These are phyloP conservation scores for Bujurquina vittata DNA, from an alignment of 2,113 vertebrate genomes.

Conservation along the genomic window DNA sequence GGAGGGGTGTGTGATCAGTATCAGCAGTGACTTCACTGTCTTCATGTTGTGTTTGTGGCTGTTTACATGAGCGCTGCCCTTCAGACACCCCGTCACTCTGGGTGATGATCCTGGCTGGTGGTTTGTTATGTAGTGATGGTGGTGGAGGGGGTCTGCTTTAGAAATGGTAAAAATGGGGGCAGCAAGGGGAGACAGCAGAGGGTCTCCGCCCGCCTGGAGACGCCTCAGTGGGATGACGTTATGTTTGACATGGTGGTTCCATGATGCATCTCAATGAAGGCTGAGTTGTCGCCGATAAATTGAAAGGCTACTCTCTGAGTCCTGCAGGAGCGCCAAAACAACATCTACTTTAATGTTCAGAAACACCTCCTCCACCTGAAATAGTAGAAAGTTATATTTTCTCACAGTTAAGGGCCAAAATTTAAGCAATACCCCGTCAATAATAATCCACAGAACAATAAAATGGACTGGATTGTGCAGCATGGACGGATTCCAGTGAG, in stretches of 20 bases:
- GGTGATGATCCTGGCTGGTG: slow-evolving; percentile 25
- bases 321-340: background rate
- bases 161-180: slow-evolving; percentile 13
- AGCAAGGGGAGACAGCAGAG: slow-evolving; percentile 22
- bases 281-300: background rate
- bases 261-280: background rate
- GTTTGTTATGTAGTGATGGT: slow-evolving; percentile 17
- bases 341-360: background rate
- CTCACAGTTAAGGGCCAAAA: too few species aligned
- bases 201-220: slow-evolving; percentile 47
- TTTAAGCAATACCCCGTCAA: background rate
- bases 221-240: slow-evolving; percentile 39
- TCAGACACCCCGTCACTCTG: slow-evolving; percentile 5
- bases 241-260: slow-evolving; percentile 43
- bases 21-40: slow-evolving; percentile 45
- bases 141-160: slow-evolving; percentile 5
- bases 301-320: background rate
- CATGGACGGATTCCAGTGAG: background rate
- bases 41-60: slow-evolving; percentile 25
- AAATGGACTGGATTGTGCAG: background rate
- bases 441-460: background rate
- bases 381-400: background rate
- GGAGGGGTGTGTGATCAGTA: slow-evolving; percentile 49
- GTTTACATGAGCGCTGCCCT: slow-evolving; percentile 27
- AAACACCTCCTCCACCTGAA: background rate